Base-by-base conservation (phyloP, 2,888 invertebrate genomes). In the Thysanoteuthis rhombus region DNA sequence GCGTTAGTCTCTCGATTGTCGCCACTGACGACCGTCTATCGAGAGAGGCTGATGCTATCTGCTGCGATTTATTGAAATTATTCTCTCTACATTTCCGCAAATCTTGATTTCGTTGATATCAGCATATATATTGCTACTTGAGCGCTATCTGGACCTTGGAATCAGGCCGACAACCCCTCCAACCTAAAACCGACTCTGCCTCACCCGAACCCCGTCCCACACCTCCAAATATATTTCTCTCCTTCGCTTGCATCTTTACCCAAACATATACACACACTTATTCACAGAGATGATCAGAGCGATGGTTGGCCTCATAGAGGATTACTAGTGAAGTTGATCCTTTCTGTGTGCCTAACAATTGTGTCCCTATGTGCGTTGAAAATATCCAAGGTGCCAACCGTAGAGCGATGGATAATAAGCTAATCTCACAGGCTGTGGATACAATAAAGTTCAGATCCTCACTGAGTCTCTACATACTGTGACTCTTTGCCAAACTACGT, bases 41-140 rank as follows among this genome's bases (percentile, higher is more conserved):
- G 75, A n/a, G 75, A 75, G 36, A 36, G 75, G 75, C 16, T 16
- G 75, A 75, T 75, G 75, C 75, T 75, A 75, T 75, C 75, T 75
- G 75, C 4, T 2, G 75, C 75, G n/a, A 36, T 75, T 75, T 75
- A 75, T 75, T 75, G 75, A 75, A 75, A 75, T 75, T 75, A 75
- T 75, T 75, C 75, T 75, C 75, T 36, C 75, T 75, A 75, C 75
- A 75, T 75, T 75, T 75, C 75, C 1, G 75, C 75, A n/a, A 75
- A 75, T 75, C 75, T 75, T 75, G 75, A 75, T 75, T 36, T n/a
- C 75, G n/a, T 10, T 75, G 75, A 75, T 75, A 75, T 75, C 75
- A 75, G 75, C 75, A 75, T 75, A 75, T 75, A 75, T 75, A 75
- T 75, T 75, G 75, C 75, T 75, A 75, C n/a, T 75, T 75, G 75